Percentiles rank a stretch among this genome's conserved stretches.
These are phyloP conservation scores for Escarpia spicata DNA, from an alignment of 2,888 invertebrate genomes.

Conservation along the genomic window DNA sequence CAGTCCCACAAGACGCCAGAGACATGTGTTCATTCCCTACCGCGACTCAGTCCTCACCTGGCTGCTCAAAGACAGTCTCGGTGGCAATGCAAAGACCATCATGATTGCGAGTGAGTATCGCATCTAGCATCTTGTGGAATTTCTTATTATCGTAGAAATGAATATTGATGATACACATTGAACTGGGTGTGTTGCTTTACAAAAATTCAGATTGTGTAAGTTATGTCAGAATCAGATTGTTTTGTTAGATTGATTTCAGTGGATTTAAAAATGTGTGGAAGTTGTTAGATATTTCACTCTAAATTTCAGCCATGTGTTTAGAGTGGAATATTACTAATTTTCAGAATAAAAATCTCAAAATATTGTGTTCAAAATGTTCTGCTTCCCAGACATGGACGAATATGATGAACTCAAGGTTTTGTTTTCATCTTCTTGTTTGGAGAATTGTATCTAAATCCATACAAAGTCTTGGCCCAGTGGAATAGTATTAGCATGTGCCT, in stretches of 20 bases:
- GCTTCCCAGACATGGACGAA: too few species aligned
- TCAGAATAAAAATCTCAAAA: not conserved
- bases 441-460: not conserved
- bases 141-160: conserved; percentile 51
- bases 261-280: not conserved
- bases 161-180: not conserved
- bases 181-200: not conserved
- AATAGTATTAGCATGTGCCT: not conserved
- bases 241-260: not conserved
- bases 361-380: not conserved
- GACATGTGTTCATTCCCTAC: conserved; percentile 75
- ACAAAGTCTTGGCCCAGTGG: not conserved
- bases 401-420: too few species aligned
- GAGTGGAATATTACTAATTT: not conserved
- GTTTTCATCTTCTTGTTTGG: not conserved
- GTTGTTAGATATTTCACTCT: not conserved
- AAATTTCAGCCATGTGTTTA: not conserved
- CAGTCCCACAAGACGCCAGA: conserved; percentile 14
- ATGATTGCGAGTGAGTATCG: conserved; percentile 80
- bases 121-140: conserved; percentile 51
- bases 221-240: not conserved
- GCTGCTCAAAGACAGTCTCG: conserved; percentile 83
- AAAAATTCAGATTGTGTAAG: not conserved
- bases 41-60: conserved; percentile 83
- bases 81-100: conserved; percentile 80